phyloP scores from a whole-genome alignment of 2,888 invertebrate genomes.

The Cryptocheilus praepositus region DNA sequence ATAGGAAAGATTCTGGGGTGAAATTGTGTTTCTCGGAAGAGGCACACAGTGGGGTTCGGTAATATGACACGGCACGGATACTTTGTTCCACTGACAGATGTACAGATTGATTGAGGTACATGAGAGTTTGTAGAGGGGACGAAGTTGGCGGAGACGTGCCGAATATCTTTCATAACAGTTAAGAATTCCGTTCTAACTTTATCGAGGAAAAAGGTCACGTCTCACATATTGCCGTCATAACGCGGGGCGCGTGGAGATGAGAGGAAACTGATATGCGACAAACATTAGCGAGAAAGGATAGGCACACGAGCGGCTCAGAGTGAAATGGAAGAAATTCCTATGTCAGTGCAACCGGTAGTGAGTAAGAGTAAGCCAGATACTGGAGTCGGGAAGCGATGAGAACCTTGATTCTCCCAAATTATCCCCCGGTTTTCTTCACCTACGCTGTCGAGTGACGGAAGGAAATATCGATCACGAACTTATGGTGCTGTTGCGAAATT shows the following conservation, averaged over 20 bases:
- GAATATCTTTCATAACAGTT: constrained; percentile 39
- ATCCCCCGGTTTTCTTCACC: constrained; percentile 2
- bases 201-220: constrained; percentile 27
- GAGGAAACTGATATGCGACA: background rate
- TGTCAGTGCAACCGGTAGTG: background rate
- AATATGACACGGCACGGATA: background rate
- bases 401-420: constrained; percentile 13
- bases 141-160: constrained; percentile 27
- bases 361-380: constrained; percentile 19
- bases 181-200: constrained; percentile 31
- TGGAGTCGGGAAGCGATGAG: constrained; percentile 1
- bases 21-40: background rate
- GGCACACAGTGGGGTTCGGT: too few species aligned
- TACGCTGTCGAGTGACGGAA: too few species aligned
- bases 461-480: too few species aligned
- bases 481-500: too few species aligned
- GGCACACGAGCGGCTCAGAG: background rate
- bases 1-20: background rate
- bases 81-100: background rate
- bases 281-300: constrained; percentile 8
- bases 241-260: constrained; percentile 14
- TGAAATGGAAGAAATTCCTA: constrained; percentile 18
- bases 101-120: constrained; percentile 12
- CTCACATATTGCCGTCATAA: constrained; percentile 26
- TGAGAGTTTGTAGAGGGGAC: constrained; percentile 9